phyloP scores from a whole-genome alignment of 2,888 invertebrate species.

The Tridacna crocea region DNA sequence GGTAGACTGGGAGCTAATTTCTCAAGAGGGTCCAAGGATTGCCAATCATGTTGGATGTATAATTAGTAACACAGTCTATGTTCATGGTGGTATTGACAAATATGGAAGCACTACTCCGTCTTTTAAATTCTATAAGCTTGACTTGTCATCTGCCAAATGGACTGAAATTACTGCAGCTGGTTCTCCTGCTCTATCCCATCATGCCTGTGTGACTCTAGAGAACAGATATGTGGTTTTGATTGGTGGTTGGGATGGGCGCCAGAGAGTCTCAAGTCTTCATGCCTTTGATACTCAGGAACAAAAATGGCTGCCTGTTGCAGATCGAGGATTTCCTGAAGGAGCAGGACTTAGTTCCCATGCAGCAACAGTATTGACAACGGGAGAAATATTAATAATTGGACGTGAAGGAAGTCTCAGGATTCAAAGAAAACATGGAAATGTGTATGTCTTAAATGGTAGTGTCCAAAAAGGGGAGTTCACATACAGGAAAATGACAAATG shows the following conservation, averaged over 20 bases:
- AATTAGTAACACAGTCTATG: conserved; percentile 72
- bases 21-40: conserved; percentile 86
- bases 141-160: conserved; percentile 67
- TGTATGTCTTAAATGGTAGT: conserved; percentile 76
- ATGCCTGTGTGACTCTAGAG: conserved; percentile 77
- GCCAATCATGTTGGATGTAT: conserved; percentile 78
- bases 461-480: conserved; percentile 68
- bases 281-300: conserved; percentile 77
- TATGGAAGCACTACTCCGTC: conserved; percentile 75
- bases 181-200: conserved; percentile 82
- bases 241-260: conserved; percentile 83
- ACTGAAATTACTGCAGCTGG: conserved; percentile 62
- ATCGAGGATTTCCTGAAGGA: conserved; percentile 80
- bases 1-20: conserved; percentile 74
- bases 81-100: conserved; percentile 82
- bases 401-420: conserved; percentile 82
- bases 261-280: conserved; percentile 72
- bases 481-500: conserved; percentile 73
- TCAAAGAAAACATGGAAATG: conserved; percentile 81
- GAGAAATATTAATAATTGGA: conserved; percentile 80
- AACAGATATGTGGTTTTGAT: conserved; percentile 81
- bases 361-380: conserved; percentile 72
- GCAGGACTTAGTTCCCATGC: conserved; percentile 83
- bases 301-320: conserved; percentile 71
- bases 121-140: conserved; percentile 72